These are phyloP conservation scores for Drosophila takahashii DNA, from an alignment of 1,140 invertebrate genomes.

Conservation along the genomic window DNA sequence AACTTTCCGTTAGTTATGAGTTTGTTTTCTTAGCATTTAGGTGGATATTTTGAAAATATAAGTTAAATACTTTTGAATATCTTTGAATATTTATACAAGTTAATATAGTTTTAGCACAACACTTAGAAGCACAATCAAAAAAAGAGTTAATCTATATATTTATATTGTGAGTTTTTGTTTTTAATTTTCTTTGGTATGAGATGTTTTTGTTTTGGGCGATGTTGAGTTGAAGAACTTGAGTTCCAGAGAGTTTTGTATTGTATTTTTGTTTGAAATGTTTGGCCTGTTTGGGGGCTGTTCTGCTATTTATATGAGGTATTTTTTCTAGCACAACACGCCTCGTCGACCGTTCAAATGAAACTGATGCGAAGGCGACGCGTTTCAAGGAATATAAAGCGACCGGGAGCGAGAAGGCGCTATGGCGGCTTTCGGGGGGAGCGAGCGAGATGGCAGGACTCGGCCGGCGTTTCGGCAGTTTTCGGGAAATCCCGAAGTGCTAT, in stretches of 20 bases:
- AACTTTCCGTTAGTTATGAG: neutral
- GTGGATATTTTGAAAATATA: neutral
- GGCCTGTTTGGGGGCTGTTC: conserved; percentile 14
- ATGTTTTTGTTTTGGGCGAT: conserved; percentile 28
- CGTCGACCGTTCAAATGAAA: conserved; percentile 66
- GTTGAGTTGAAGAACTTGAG: conserved; percentile 22
- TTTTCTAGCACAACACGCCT: conserved; percentile 57
- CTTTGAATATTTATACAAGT: conserved; percentile 25
- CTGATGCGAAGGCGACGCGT: conserved; percentile 58
- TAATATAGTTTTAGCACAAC: conserved; percentile 29
- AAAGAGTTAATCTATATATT: conserved; percentile 16
- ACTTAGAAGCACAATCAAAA: conserved; percentile 44
- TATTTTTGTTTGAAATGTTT: conserved; percentile 19
- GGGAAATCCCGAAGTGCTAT: conserved; percentile 20
- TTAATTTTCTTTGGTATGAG: neutral
- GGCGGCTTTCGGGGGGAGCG: neutral
- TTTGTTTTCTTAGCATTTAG: neutral
- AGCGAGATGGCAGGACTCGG: conserved; percentile 14
- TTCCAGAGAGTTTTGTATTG: conserved; percentile 22
- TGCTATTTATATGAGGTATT: conserved; percentile 1
- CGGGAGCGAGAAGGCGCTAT: conserved; percentile 27
- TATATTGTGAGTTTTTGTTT: conserved; percentile 1
- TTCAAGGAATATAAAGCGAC: conserved; percentile 67
- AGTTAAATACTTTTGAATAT: conserved; percentile 2
- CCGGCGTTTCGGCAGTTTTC: conserved; percentile 3